Evolutionary conservation across 2,797 vertebrate species (phyloP).

Genomic region (Labroides dimidiatus): DNA sequence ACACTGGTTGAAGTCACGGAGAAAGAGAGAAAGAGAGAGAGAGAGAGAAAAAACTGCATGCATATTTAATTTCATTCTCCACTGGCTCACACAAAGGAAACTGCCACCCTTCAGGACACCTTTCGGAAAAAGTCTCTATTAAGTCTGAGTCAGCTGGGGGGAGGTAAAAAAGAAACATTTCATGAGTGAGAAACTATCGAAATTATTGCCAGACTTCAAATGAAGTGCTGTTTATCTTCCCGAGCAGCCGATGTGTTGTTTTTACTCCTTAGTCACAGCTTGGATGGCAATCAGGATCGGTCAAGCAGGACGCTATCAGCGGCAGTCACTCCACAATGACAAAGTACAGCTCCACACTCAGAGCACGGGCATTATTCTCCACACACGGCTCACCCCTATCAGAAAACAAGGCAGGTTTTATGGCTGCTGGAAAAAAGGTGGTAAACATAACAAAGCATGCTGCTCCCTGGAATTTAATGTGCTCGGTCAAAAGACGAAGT

Average conservation of each 20-base stretch:
- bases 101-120: conserved; percentile 79
- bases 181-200: conserved; percentile 66
- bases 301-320: conserved; percentile 72
- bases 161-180: conserved; percentile 39
- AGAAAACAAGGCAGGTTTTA: conserved; percentile 79
- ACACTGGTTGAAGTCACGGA: conserved; percentile 70
- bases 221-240: conserved; percentile 78
- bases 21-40: conserved; percentile 37
- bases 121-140: conserved; percentile 77
- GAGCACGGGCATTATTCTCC: conserved; percentile 66
- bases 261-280: conserved; percentile 72
- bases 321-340: conserved; percentile 70
- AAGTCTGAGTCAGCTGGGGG: conserved; percentile 68
- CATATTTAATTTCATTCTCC: conserved; percentile 88
- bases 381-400: conserved; percentile 64
- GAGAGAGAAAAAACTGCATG: conserved; percentile 62
- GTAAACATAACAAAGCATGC: conserved; percentile 76
- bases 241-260: conserved; percentile 70
- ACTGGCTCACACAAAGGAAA: conserved; percentile 81
- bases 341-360: conserved; percentile 58
- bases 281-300: conserved; percentile 75
- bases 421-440: conserved; percentile 72
- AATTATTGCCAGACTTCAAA: conserved; percentile 77
- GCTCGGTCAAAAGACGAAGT: conserved; percentile 71
- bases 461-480: conserved; percentile 73